phyloP scores from a whole-genome alignment of 2,113 vertebrate genomes.

The Vombatus ursinus region DNA sequence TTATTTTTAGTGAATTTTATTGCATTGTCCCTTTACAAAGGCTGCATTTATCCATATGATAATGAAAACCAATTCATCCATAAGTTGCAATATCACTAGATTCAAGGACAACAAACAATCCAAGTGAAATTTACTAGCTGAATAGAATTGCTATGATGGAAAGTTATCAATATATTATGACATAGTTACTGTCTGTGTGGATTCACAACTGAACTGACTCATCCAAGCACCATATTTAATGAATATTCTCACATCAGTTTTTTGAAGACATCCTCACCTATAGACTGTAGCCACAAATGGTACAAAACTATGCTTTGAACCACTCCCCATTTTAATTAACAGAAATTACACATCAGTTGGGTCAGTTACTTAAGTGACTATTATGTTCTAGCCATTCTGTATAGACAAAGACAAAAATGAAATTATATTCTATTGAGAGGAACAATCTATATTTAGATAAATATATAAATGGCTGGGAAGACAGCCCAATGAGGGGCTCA shows the following conservation, averaged over 20 bases:
- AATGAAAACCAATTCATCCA: not conserved
- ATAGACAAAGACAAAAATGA: too few relatives aligned
- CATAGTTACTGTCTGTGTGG: not conserved
- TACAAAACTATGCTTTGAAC: too few relatives aligned
- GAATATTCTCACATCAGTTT: not conserved
- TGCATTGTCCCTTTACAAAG: not conserved
- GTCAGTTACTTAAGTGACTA: too few relatives aligned
- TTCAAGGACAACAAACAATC: not conserved
- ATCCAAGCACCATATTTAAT: not conserved
- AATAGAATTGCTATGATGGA: not conserved
- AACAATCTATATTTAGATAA: too few relatives aligned
- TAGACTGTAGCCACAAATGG: not conserved
- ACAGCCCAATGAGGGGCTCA: too few relatives aligned
- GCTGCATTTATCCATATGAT: not conserved
- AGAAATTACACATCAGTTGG: too few relatives aligned
- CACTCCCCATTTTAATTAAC: too few relatives aligned
- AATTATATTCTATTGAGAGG: too few relatives aligned
- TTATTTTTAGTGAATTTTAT: slow-evolving; percentile 17
- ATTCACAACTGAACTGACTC: not conserved
- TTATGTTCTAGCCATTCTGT: too few relatives aligned
- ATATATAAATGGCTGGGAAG: too few relatives aligned
- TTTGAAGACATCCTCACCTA: not conserved
- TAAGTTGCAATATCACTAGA: not conserved
- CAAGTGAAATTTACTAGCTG: not conserved
- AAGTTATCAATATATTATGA: not conserved